Evolutionary conservation across 2,888 invertebrate species (phyloP).

Genomic region (Xestia xanthographa): DNA sequence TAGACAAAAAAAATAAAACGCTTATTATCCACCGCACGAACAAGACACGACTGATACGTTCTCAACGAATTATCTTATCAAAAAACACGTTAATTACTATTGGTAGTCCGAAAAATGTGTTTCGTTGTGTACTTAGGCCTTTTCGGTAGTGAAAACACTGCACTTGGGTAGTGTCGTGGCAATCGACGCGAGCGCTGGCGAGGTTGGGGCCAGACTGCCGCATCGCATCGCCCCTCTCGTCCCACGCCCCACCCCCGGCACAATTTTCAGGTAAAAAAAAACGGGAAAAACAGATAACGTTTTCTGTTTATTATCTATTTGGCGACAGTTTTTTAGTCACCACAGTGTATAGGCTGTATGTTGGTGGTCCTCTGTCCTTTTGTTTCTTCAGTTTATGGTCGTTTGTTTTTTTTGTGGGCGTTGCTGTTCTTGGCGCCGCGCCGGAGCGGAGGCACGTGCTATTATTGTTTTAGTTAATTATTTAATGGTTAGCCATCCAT

Average conservation of each 20-base stretch:
- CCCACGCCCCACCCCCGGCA: constrained; percentile 78
- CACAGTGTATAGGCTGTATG: constrained; percentile 33
- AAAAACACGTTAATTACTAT: constrained; percentile 57
- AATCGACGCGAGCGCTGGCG: constrained; percentile 75
- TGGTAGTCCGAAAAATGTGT: constrained; percentile 57
- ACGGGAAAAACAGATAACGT: constrained; percentile 70
- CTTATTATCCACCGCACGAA: constrained; percentile 78
- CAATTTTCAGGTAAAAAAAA: constrained; percentile 85
- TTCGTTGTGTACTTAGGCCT: constrained; percentile 76
- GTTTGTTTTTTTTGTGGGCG: constrained; percentile 45
- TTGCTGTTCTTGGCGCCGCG: constrained; percentile 49
- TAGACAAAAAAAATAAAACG: constrained; percentile 52
- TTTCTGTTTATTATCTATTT: constrained; percentile 68
- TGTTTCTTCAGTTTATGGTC: constrained; percentile 31
- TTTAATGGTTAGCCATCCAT: constrained; percentile 14
- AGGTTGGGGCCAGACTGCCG: constrained; percentile 84
- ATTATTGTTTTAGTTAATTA: constrained; percentile 41
- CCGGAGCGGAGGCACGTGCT: constrained; percentile 47
- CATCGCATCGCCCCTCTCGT: constrained; percentile 78
- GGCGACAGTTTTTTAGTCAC: constrained; percentile 66
- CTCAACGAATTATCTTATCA: constrained; percentile 81
- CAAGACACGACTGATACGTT: constrained; percentile 76
- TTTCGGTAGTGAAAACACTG: constrained; percentile 64
- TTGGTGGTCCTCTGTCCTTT: constrained; percentile 56
- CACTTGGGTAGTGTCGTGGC: constrained; percentile 62